Evolutionary conservation across 2,888 invertebrate species (phyloP).

Genomic region (Nephrotoma guestfalica): DNA sequence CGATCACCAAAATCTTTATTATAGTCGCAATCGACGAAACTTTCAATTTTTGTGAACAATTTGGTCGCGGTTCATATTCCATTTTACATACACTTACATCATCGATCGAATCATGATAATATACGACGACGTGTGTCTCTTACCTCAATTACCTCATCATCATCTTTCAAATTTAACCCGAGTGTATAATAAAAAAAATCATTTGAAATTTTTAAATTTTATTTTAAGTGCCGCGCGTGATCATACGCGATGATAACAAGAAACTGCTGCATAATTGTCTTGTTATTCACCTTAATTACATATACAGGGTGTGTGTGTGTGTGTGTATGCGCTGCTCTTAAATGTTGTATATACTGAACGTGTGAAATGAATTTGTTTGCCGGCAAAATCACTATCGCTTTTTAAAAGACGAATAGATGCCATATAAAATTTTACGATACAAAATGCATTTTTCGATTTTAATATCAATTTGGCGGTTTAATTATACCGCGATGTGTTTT

Average conservation of each 20-base stretch:
- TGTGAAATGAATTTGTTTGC: neutral
- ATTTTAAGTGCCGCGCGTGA: neutral
- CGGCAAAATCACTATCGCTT: neutral
- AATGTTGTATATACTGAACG: neutral
- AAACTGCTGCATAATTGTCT: neutral
- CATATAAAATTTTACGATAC: neutral
- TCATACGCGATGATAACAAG: neutral
- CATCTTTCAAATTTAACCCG: neutral
- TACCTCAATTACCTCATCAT: neutral
- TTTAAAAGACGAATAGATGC: neutral
- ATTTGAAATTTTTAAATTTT: neutral
- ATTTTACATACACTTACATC: neutral
- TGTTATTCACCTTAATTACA: neutral
- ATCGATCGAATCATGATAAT: neutral
- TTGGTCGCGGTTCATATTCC: neutral
- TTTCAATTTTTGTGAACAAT: neutral
- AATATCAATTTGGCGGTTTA: neutral
- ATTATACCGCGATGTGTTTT: neutral
- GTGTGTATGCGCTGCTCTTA: neutral
- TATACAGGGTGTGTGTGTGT: neutral
- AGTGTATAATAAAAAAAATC: neutral
- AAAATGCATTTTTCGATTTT: neutral
- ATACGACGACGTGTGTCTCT: neutral
- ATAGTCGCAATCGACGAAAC: neutral
- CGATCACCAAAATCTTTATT: neutral